Percentiles rank a stretch among this genome's conserved stretches.
Conservation (phyloP, 2,797 vertebrate genomes). For the Paguma larvata region DNA sequence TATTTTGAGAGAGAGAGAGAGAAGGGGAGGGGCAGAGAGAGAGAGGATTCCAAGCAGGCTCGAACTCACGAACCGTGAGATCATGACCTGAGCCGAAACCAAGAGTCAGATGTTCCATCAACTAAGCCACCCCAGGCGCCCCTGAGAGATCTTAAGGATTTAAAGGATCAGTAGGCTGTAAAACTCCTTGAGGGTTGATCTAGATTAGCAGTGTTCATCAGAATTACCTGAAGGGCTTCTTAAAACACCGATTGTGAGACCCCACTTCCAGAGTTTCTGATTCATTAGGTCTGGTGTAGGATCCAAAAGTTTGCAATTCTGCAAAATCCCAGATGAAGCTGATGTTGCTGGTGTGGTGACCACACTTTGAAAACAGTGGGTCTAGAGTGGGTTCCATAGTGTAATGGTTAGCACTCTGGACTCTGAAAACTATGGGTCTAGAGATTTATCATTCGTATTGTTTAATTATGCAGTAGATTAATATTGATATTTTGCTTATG, state of each 20-base stretch:
- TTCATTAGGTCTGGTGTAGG: neutral
- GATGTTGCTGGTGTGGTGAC: neutral
- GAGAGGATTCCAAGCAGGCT: too few species aligned
- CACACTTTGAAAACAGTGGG: neutral
- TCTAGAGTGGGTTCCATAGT: neutral
- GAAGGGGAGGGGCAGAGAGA: too few species aligned
- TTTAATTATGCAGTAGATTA: neutral
- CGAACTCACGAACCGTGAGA: too few species aligned
- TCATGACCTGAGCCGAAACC: too few species aligned
- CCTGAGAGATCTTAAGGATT: too few species aligned
- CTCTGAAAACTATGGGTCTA: constrained; percentile 3
- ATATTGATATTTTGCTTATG: neutral
- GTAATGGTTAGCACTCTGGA: too few species aligned
- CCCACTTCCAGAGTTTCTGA: neutral
- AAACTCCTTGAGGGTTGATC: neutral
- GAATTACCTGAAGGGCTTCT: neutral
- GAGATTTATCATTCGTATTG: neutral
- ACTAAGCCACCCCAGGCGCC: too few species aligned
- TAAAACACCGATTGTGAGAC: neutral
- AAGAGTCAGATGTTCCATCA: too few species aligned
- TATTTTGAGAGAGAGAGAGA: too few species aligned
- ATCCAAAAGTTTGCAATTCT: neutral
- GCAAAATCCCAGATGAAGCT: neutral
- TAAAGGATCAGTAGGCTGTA: neutral
- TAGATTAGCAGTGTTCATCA: neutral